These are phyloP conservation scores for Cepphus grylle DNA, from an alignment of 2,113 vertebrate genomes.

Conservation along the genomic window DNA sequence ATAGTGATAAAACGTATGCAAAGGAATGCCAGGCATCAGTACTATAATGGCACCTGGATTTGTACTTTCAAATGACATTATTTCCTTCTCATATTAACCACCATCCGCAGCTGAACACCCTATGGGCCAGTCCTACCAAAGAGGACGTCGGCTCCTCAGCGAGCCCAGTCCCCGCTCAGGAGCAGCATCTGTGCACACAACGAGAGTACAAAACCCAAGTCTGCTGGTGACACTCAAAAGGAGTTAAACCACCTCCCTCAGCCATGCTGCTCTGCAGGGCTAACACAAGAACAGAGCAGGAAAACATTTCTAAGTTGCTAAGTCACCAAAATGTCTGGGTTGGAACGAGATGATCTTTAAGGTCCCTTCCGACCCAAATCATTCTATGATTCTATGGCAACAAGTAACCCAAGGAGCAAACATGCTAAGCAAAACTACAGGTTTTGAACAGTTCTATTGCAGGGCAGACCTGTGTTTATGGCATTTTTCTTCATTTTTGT, in stretches of 20 bases:
- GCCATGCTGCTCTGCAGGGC: background rate
- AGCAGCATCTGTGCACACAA: background rate
- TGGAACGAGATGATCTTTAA: background rate
- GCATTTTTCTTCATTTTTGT: background rate
- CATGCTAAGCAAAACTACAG: background rate
- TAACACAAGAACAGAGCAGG: background rate
- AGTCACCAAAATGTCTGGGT: background rate
- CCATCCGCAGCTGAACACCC: background rate
- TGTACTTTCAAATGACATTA: background rate
- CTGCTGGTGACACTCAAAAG: background rate
- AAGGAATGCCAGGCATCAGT: background rate
- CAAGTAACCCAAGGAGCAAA: background rate
- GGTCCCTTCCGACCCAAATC: background rate
- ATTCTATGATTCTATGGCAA: background rate
- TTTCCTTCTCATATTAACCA: background rate
- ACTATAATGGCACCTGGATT: background rate
- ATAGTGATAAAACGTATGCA: background rate
- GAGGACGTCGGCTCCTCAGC: background rate
- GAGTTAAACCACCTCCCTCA: background rate
- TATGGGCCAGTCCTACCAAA: background rate
- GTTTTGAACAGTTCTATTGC: background rate
- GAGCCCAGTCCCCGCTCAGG: background rate
- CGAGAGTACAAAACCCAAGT: accelerated
- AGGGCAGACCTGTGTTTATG: background rate
- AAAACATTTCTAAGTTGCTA: background rate